Evolutionary conservation across 2,797 vertebrate species (phyloP).

Genomic region (Knipowitschia caucasica): DNA sequence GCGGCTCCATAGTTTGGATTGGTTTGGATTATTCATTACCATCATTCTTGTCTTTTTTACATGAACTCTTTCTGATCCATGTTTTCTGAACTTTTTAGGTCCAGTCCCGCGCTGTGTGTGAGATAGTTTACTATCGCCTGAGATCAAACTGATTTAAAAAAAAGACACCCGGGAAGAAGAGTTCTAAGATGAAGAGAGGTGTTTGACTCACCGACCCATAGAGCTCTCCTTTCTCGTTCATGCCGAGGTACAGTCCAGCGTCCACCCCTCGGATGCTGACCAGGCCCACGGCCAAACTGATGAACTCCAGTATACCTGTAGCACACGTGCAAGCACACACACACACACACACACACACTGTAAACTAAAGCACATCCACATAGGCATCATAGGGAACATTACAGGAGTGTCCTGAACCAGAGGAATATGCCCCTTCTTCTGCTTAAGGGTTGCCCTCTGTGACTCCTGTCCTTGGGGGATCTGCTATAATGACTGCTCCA

Average conservation of each 20-base stretch:
- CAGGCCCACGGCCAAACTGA: conserved; percentile 97
- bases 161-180: neutral
- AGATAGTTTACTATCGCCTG: neutral
- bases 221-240: conserved; percentile 98
- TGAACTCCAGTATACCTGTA: conserved; percentile 97
- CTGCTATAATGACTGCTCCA: conserved; percentile 22
- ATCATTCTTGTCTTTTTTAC: neutral
- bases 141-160: neutral
- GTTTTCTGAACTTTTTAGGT: neutral
- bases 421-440: no score
- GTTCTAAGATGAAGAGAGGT: conserved; percentile 14
- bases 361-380: neutral
- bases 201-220: conserved; percentile 95
- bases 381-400: no score
- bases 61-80: neutral
- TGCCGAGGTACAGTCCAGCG: conserved; percentile 95
- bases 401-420: no score
- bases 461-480: conserved; percentile 15
- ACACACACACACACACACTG: neutral
- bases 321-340: neutral
- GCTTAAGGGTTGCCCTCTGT: conserved; percentile 11
- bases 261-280: conserved; percentile 98
- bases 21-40: no score
- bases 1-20: no score
- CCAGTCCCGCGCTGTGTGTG: neutral